Evolutionary conservation across 2,888 invertebrate genomes (phyloP), one percentile per base, ranked within the genome.

Genomic region (Pollenia griseotomentosa): DNA sequence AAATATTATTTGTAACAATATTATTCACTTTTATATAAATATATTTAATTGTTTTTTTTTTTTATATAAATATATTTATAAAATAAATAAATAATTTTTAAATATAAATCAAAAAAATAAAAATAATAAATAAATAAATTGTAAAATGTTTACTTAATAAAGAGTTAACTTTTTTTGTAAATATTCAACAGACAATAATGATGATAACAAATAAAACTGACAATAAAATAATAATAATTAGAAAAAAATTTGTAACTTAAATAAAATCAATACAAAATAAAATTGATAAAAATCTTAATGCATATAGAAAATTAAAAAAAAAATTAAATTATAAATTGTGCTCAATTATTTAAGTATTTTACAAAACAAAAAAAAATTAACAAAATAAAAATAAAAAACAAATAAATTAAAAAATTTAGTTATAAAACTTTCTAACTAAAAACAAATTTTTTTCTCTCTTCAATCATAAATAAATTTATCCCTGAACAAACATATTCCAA

Each of bases 181-280:
- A 81, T 78, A 83, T 57, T 48, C 68, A 78, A 73, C 2, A 51
- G 65, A 78, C 79, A 73, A 83, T 75, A 81, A 73, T 16, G 33
- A 61, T 48, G 48, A 59, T 33, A 33, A 33, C n/a, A 83, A 57
- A 81, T 74, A 61, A 80, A 86, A 81, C 75, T 84, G 88, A 85
- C 88, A 73, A 83, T 88, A 89, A 88, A 80, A 89, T 80, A 88
- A 80, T 88, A 85, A 85, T 68, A 83, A 84, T 51, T 53, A 44
- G 59, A 2, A 63, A 48, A 19, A 14, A 40, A 68, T 40, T 84
- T 78, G 61, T 23, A 80, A 70, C 70, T 23, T 51, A 74, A 83
- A 78, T 33, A 42, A 79, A 73, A 85, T 51, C 65, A 73, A 75
- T 65, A 53, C 8, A 84, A 61, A 53, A 23, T 14, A 9, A 51